Evolutionary conservation across 2,113 vertebrate species (phyloP).

Genomic region (Phaethon lepturus): DNA sequence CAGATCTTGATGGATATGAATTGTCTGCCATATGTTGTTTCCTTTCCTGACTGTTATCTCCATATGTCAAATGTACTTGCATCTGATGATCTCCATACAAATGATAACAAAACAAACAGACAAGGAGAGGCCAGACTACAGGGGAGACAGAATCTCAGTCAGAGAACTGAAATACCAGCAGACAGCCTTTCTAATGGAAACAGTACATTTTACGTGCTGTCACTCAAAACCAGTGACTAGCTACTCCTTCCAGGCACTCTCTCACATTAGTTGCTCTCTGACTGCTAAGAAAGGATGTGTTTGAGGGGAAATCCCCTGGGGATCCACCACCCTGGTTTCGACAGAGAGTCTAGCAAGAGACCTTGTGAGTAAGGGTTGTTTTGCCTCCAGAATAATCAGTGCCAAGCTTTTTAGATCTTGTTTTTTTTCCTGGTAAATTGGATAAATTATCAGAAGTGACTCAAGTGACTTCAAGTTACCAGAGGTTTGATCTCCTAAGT

Average conservation of each 20-base stretch:
- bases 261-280: background rate
- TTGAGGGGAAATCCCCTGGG: background rate
- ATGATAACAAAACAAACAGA: constrained; percentile 51
- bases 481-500: background rate
- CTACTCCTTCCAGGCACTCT: background rate
- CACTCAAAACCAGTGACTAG: background rate
- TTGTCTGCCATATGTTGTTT: constrained; percentile 62
- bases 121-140: constrained; percentile 44
- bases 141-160: constrained; percentile 12
- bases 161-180: constrained; percentile 15
- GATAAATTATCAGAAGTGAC: background rate
- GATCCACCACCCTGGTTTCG: background rate
- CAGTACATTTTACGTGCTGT: background rate
- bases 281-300: background rate
- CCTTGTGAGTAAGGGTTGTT: background rate
- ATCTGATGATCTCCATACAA: constrained; percentile 61
- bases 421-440: background rate
- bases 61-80: constrained; percentile 61
- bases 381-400: background rate
- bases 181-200: constrained; percentile 11
- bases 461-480: background rate
- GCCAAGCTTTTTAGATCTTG: background rate
- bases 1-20: constrained; percentile 59
- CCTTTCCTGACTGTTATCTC: constrained; percentile 48
- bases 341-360: background rate